phyloP scores from a whole-genome alignment of 1,140 invertebrate species.

The Dermatophagoides farinae region DNA sequence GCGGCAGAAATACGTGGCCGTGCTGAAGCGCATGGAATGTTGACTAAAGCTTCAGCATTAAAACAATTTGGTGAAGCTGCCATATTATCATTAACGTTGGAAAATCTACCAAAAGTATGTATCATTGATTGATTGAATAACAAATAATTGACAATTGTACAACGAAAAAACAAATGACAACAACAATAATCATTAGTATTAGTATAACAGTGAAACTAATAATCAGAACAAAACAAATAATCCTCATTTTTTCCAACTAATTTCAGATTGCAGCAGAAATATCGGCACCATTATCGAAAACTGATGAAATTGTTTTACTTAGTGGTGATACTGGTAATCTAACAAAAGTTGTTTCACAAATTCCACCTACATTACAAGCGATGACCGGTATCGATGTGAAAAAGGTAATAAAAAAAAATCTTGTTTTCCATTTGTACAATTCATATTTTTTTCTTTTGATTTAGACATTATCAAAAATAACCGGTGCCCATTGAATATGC shows the following conservation, averaged over 20 bases:
- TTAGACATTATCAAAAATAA: neutral
- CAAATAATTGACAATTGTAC: too few species aligned
- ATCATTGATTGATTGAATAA: too few species aligned
- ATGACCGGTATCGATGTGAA: constrained; percentile 73
- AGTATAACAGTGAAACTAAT: neutral
- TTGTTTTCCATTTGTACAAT: neutral
- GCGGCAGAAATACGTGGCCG: constrained; percentile 41
- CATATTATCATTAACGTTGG: constrained; percentile 28
- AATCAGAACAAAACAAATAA: neutral
- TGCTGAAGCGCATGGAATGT: constrained; percentile 32
- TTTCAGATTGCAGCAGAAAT: constrained; percentile 28
- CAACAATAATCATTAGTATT: too few species aligned
- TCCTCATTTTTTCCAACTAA: neutral
- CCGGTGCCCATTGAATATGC: neutral
- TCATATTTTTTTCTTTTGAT: neutral
- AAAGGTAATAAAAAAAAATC: neutral
- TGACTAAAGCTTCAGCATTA: constrained; percentile 31
- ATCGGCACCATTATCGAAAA: constrained; percentile 29
- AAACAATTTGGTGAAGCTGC: constrained; percentile 33
- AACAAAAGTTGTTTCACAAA: constrained; percentile 44
- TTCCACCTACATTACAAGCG: constrained; percentile 81
- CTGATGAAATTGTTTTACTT: constrained; percentile 30
- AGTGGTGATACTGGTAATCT: constrained; percentile 17
- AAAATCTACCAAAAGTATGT: constrained; percentile 27
- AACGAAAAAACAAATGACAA: too few species aligned